Evolutionary conservation across 2,797 vertebrate genomes (phyloP).

Genomic region (Galagoides demidoff): DNA sequence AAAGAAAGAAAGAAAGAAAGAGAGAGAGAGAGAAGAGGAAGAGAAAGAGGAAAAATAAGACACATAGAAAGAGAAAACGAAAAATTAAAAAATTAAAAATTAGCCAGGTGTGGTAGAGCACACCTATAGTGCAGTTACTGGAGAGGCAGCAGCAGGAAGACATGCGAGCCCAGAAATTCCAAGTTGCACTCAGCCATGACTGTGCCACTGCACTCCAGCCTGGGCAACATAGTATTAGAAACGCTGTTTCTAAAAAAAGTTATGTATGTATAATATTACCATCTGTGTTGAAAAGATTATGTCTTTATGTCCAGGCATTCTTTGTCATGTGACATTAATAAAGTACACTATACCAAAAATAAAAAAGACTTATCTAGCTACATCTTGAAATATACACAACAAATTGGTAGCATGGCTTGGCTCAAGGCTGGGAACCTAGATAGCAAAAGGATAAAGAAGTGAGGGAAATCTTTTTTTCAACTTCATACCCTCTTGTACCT

Average conservation of each 20-base stretch:
- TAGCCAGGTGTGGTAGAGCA: background rate
- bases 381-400: background rate
- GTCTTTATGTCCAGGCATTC: background rate
- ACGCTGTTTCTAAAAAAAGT: background rate
- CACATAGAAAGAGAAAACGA: background rate
- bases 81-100: background rate
- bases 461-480: background rate
- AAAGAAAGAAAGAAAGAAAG: rapidly evolving
- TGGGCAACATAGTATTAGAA: background rate
- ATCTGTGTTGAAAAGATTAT: background rate
- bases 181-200: background rate
- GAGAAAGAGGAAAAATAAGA: too few relatives aligned
- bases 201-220: too few relatives aligned
- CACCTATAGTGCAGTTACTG: too few relatives aligned
- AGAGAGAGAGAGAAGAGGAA: too few relatives aligned
- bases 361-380: background rate
- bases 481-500: background rate
- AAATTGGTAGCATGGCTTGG: background rate
- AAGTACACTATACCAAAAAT: background rate
- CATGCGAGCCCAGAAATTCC: too few relatives aligned
- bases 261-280: background rate
- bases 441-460: background rate
- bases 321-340: background rate
- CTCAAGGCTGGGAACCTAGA: background rate
- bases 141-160: too few relatives aligned